Percentiles rank a stretch among this genome's conserved stretches.
phyloP scores from a whole-genome alignment of 1,140 invertebrate species.

The Drosophila baimaii region DNA sequence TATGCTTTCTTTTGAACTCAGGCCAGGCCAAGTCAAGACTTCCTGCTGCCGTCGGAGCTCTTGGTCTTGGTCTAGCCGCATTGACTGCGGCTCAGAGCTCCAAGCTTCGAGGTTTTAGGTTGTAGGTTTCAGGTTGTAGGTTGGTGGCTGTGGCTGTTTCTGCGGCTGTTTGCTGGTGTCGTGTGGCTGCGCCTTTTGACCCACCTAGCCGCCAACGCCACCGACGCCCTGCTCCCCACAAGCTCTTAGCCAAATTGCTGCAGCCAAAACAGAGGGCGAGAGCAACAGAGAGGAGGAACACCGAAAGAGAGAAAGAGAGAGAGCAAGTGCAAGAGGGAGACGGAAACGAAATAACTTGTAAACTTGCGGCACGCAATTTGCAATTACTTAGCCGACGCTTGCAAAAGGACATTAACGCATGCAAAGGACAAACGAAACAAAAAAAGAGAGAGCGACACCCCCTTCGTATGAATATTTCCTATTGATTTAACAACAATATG shows the following conservation, averaged over 20 bases:
- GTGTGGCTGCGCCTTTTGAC: constrained; percentile 75
- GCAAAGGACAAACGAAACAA: constrained; percentile 23
- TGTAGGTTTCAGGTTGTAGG: constrained; percentile 5
- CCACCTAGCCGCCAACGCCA: constrained; percentile 53
- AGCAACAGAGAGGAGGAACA: constrained; percentile 1
- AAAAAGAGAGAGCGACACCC: constrained; percentile 20
- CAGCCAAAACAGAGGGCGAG: constrained; percentile 29
- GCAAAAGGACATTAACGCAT: constrained; percentile 50
- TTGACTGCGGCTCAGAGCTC: constrained; percentile 28
- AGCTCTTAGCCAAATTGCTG: constrained; percentile 81
- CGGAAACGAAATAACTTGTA: constrained; percentile 48
- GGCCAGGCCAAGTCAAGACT: constrained; percentile 24
- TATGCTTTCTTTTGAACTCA: constrained; percentile 5
- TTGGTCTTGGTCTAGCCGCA: constrained; percentile 49
- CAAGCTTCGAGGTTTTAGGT: constrained; percentile 7
- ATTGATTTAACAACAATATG: constrained; percentile 56
- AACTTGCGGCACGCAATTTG: constrained; percentile 74
- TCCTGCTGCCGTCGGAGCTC: constrained; percentile 36
- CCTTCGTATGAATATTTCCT: constrained; percentile 21
- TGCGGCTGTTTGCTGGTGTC: constrained; percentile 55
- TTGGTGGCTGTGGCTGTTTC: constrained; percentile 47
- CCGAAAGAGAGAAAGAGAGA: not conserved
- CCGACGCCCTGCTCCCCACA: constrained; percentile 18
- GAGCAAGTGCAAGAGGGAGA: not conserved
- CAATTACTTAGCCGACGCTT: constrained; percentile 71